Base-by-base conservation (phyloP, 1,140 invertebrate species). In the Venturia canescens region DNA sequence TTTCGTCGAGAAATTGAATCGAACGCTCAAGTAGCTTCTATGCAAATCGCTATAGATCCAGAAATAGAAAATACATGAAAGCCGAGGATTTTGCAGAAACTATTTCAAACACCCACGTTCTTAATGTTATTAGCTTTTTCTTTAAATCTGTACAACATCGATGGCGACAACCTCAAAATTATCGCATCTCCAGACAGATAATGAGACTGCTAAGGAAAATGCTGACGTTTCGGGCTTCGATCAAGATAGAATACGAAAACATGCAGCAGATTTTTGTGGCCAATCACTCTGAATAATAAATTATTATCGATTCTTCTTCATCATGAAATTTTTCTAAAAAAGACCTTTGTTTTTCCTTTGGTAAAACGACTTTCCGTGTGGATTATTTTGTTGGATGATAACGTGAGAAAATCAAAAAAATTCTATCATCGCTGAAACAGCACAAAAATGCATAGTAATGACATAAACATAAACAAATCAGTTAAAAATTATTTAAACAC, bases 41-140 rank as follows among this genome's bases (percentile, higher is more conserved):
- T 76, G 74, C 74, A 76, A 76, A 76, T 76, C 74, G 16, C 15
- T 53, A 76, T 76, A 76, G 27, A 76, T 76, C 74, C 74, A 34
- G 50, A 44, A 76, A 76, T 76, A 76, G 74, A 76, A 53, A 48
- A 53, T 76, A 76, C 23, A 76, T 34, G 74, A 53, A 76, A 76
- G 27, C 4, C 15, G 27, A 60, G 74, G 53, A 53, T 76, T 76
- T 60, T 63, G 29, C 50, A 38, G 29, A 60, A 57, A 57, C 74
- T 38, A 76, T 74, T 48, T n/a, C 38, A n/a, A 29, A 23, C 23
- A 76, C 74, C 74, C 23, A 63, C 53, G 74, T 53, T 60, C 16
- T 60, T 76, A 76, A 76, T 76, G 74, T 60, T 76, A 76, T 76
- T 76, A 76, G 71, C 31, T 38, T 60, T 63, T 34, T 53, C 66